These are phyloP conservation scores for Lathamus discolor DNA, from an alignment of 2,113 vertebrate genomes.

Conservation along the genomic window DNA sequence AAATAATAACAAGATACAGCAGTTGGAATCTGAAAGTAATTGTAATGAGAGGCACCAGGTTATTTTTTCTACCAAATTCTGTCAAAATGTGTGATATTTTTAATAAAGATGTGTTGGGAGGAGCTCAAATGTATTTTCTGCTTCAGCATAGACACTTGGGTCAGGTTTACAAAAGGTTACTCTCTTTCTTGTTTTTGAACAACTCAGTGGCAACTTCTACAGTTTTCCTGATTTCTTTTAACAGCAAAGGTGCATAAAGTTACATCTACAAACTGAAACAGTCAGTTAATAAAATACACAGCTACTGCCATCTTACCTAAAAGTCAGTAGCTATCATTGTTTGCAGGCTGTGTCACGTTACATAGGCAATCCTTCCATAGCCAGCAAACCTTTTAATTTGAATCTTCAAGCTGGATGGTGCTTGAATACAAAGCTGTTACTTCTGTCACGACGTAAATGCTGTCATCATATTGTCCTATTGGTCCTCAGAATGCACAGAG, in stretches of 20 bases:
- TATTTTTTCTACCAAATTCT: slow-evolving; percentile 38
- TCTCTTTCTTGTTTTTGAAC: not conserved
- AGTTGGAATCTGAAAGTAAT: slow-evolving; percentile 14
- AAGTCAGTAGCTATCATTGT: not conserved
- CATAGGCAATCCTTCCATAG: not conserved
- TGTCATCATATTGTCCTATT: not conserved
- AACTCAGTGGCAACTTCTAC: not conserved
- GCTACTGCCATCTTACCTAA: not conserved
- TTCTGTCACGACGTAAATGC: not conserved
- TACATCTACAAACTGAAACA: not conserved
- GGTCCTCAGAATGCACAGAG: not conserved
- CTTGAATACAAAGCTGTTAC: not conserved
- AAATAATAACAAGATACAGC: slow-evolving; percentile 24
- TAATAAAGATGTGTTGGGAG: not conserved
- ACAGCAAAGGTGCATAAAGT: not conserved
- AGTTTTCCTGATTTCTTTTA: not conserved
- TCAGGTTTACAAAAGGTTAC: not conserved
- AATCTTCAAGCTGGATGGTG: not conserved
- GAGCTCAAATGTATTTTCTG: slow-evolving; percentile 6
- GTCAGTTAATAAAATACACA: not conserved
- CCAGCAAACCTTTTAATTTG: not conserved
- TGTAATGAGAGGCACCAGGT: slow-evolving; percentile 10
- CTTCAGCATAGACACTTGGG: not conserved
- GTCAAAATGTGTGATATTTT: slow-evolving; percentile 13
- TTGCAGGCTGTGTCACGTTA: not conserved